Conservation (phyloP, 1,140 invertebrate species). For the Oedothorax gibbosus region DNA sequence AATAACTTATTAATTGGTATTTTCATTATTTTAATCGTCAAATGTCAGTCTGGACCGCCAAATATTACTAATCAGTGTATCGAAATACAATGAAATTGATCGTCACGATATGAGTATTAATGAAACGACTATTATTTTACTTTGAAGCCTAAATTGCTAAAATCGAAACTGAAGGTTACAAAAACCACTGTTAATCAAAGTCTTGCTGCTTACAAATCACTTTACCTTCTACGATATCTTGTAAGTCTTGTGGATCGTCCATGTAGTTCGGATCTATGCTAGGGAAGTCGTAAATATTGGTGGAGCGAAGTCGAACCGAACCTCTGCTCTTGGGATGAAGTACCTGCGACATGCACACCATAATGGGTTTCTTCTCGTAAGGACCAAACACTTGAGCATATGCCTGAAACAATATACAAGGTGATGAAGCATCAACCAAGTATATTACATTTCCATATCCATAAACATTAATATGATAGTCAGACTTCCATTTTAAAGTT, state of each 20-base stretch:
- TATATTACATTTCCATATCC: neutral
- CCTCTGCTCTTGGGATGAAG: conserved; percentile 80
- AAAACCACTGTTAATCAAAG: neutral
- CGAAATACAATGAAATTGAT: no score
- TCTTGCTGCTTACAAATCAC: neutral
- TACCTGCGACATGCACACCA: conserved; percentile 20
- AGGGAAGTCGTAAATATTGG: conserved; percentile 89
- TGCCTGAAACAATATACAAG: neutral
- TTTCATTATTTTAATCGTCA: no score
- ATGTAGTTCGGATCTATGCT: conserved; percentile 94
- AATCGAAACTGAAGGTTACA: neutral
- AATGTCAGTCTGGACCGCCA: no score
- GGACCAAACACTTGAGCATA: conserved; percentile 21
- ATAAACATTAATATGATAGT: neutral
- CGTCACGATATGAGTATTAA: no score
- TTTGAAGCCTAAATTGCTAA: neutral
- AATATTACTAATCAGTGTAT: no score
- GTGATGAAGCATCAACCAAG: neutral
- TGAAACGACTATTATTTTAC: neutral
- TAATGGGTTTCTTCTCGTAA: conserved; percentile 25
- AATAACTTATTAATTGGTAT: no score
- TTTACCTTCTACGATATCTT: conserved; percentile 77
- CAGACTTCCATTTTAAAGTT: no score
- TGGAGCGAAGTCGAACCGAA: conserved; percentile 80
- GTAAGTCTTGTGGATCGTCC: conserved; percentile 81